phyloP scores from a whole-genome alignment of 2,113 vertebrate species.

The Microtus richardsoni region DNA sequence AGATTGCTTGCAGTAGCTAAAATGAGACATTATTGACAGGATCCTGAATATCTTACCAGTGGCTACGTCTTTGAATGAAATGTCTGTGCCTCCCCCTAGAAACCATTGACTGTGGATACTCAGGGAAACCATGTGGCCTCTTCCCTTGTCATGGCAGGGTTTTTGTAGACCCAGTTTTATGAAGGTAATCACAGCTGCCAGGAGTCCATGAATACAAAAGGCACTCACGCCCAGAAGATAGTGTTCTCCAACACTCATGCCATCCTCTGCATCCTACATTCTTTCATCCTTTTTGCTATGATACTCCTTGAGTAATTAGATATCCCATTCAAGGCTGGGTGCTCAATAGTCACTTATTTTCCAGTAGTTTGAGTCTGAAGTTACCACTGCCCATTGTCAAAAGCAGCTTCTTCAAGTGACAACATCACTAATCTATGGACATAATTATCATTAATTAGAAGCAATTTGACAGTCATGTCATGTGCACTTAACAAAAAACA shows the following conservation, averaged over 20 bases:
- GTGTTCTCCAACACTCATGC: not conserved
- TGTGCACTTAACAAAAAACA: not conserved
- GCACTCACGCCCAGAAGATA: not conserved
- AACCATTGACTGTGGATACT: not conserved
- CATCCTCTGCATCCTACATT: not conserved
- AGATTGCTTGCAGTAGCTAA: not conserved
- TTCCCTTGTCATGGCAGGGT: not conserved
- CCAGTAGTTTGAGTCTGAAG: not conserved
- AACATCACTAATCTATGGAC: not conserved
- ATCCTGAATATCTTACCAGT: not conserved
- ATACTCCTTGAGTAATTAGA: not conserved
- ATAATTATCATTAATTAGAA: not conserved
- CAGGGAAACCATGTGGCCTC: too few species aligned
- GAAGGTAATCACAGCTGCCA: not conserved
- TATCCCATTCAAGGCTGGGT: not conserved
- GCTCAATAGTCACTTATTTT: not conserved
- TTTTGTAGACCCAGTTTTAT: not conserved
- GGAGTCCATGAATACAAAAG: not conserved
- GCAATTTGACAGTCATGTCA: not conserved
- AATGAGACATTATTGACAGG: not conserved
- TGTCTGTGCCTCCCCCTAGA: not conserved
- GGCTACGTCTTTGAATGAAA: not conserved
- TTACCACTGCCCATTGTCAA: not conserved
- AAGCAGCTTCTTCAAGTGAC: not conserved
- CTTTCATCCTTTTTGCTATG: too few species aligned